Base-by-base conservation (phyloP, 2,888 invertebrate genomes). In the Drosophila mimica region DNA sequence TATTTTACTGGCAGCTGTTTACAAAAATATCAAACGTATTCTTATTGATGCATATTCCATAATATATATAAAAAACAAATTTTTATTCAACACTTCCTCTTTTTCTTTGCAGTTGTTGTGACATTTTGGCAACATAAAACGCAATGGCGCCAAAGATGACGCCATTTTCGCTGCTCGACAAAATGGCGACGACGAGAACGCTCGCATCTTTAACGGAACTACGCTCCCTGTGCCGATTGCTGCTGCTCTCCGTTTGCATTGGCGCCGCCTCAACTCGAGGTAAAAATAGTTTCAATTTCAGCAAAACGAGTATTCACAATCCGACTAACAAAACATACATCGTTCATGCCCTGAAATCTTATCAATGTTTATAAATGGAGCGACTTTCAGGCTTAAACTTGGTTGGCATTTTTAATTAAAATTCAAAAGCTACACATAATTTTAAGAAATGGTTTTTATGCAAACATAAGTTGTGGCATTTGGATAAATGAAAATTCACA, bases 81-180 rank as follows among this genome's bases (percentile, higher is more conserved):
- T 34, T 53, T 9, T 25, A n/a, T n/a, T 79, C 66, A 76, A 85
- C 83, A 76, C 79, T 85, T 70, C 33, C 58, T 68, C 46, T 64
- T 52, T 70, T 68, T 63, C 40, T 67, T 68, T 71, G 68, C 85
- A 88, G 84, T 79, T 88, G 78, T 86, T 88, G 81, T 88, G 82
- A 88, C 86, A 79, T 83, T 82, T 82, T 88, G 85, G 88, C 88
- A 86, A 74, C 74, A 81, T 74, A 87, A 81, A 87, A 86, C 84
- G 81, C 86, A 81, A 82, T 88, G 91, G 92, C 91, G 91, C 91
- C 91, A 90, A 88, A 83, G 82, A 80, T 85, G 91, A 91, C 91
- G 91, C 91, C 91, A 91, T 91, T 87, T 78, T 88, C 78, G 63
- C 70, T 67, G 76, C 77, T 76, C 82, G 83, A 77, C 83, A 83